phyloP scores from a whole-genome alignment of 2,113 vertebrate species.

The Peromyscus polionotus region DNA sequence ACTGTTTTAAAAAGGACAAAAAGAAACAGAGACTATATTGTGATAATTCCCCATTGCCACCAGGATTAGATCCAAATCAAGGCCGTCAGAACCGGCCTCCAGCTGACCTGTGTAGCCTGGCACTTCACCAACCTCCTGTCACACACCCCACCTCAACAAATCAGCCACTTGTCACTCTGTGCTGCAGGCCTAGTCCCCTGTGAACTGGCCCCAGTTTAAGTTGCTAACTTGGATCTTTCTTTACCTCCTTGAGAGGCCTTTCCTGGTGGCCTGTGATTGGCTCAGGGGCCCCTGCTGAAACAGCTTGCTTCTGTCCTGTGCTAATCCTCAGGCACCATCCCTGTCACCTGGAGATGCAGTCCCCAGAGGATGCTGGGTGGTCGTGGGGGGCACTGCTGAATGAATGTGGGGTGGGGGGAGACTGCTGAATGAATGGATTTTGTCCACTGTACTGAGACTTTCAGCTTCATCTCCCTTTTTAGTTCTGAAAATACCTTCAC shows the following conservation, averaged over 20 bases:
- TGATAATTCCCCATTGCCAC: not conserved
- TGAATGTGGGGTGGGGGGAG: not conserved
- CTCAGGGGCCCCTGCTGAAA: not conserved
- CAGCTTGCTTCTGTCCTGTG: not conserved
- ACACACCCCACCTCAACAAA: not conserved
- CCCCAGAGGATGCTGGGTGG: not conserved
- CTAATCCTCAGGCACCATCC: rapidly evolving
- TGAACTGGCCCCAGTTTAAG: not conserved
- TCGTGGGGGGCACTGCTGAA: not conserved
- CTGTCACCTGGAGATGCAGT: not conserved
- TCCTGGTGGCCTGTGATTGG: not conserved
- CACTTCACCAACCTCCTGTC: not conserved
- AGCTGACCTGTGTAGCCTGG: not conserved
- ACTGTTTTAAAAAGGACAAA: not conserved
- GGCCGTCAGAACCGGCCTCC: not conserved
- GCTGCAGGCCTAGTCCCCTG: not conserved
- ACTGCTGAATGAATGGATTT: not conserved
- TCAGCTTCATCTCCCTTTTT: not conserved
- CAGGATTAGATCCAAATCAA: not conserved
- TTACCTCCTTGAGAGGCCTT: not conserved
- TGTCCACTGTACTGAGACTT: not conserved
- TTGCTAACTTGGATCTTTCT: not conserved
- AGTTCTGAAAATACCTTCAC: slow-evolving; percentile 40
- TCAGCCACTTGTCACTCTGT: not conserved
- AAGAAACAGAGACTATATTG: not conserved